Evolutionary conservation across 2,797 vertebrate genomes (phyloP), one percentile per base, ranked within the genome.

Genomic region (Lateolabrax maculatus): DNA sequence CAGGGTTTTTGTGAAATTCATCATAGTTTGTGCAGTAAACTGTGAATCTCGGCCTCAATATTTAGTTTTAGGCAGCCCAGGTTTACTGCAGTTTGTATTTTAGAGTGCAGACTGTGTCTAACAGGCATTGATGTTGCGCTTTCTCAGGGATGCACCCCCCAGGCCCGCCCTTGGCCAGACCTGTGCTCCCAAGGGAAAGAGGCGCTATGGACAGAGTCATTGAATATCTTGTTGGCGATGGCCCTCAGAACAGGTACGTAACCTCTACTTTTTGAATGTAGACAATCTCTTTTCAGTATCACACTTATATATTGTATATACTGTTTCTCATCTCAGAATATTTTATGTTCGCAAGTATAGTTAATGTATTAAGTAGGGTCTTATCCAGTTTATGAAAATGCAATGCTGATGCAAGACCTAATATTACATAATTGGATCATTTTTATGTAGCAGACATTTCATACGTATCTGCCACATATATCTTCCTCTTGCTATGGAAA

Each of bases 191-290:
- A 51, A 94, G 96, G 90, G 97, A 99, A 75, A 95, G 98, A 89
- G 96, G 98, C 51, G 91, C 96, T 27, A 80, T 99, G 94, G 98
- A 99, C 92, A 96, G 97, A 95, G 90, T 99, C 93, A 94, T 99
- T 89, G 98, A 99, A 86, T 99, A 98, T 94, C 96, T 99, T 84
- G 98, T 99, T 89, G 98, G 98, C 65, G 98, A 99, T 90, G 98
- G 98, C 55, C 98, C 98, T 90, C 97, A 98, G 88, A 99, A 99
- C 96, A 98, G 98, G 98, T 99, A 94, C 92, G 77, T 15, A 16
- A 53, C 29, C 34, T 53, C 65, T 51, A 49, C 31, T 48, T 44
- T n/a, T 60, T 53, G 23, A 36, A 44, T 9, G 2, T 13, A 13
- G 44, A 51, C 48, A 29, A 15, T n/a, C 29, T 69, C 12, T 67